Percentiles rank a stretch among this genome's conserved stretches.
Evolutionary conservation across 2,888 invertebrate species (phyloP).

Genomic region (Reticulitermes lucifugus): DNA sequence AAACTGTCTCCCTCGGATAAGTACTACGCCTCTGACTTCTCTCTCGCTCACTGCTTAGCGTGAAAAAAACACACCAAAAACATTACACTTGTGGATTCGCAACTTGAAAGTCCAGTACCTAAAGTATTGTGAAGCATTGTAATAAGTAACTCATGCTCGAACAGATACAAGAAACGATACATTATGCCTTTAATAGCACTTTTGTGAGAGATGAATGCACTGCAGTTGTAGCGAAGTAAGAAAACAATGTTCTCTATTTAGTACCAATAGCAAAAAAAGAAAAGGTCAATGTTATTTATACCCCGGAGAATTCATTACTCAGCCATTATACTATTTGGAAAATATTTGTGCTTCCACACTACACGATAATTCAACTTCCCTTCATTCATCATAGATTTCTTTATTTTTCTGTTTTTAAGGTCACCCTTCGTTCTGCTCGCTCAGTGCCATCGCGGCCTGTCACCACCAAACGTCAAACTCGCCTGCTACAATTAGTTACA

Average conservation of each 20-base stretch:
- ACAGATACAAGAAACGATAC: too few relatives aligned
- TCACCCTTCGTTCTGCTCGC: not conserved
- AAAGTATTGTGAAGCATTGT: too few relatives aligned
- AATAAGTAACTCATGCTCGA: too few relatives aligned
- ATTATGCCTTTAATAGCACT: not conserved
- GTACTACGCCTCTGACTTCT: too few relatives aligned
- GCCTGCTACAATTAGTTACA: not conserved
- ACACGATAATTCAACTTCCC: conserved; percentile 1
- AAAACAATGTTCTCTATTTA: not conserved
- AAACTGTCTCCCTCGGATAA: too few relatives aligned
- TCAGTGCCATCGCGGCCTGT: conserved; percentile 16
- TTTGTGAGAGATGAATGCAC: not conserved
- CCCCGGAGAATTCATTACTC: not conserved
- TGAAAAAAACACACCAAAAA: too few relatives aligned
- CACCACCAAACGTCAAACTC: not conserved
- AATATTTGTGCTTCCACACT: not conserved
- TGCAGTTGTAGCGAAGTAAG: not conserved
- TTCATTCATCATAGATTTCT: conserved; percentile 16
- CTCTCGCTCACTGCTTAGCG: too few relatives aligned
- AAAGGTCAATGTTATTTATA: not conserved
- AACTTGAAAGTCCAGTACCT: too few relatives aligned
- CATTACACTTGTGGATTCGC: too few relatives aligned
- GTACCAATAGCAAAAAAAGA: not conserved
- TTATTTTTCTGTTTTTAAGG: not conserved
- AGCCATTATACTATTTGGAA: not conserved